Conservation (phyloP, 2,888 invertebrate genomes). For the Conistra vaccinii region DNA sequence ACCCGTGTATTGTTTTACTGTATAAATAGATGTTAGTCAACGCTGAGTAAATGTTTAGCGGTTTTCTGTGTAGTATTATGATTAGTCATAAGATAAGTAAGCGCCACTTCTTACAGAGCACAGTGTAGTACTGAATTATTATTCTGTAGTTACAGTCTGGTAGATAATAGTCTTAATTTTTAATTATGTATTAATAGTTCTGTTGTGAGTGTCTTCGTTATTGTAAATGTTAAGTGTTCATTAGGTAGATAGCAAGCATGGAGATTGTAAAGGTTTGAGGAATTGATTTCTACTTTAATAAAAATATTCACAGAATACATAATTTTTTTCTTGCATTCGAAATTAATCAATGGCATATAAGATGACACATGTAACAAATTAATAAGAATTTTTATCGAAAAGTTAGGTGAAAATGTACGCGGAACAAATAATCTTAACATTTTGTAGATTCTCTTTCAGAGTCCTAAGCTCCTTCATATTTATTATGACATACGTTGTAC, state of each 20-base stretch:
- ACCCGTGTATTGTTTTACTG: constrained; percentile 31
- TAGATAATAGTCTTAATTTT: background rate
- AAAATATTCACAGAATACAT: too few species aligned
- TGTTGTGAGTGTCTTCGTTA: background rate
- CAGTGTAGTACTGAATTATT: background rate
- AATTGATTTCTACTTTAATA: too few species aligned
- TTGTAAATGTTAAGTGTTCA: too few species aligned
- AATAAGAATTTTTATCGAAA: too few species aligned
- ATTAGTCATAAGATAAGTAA: constrained; percentile 30
- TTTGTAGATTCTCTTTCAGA: too few species aligned
- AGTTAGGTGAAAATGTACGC: too few species aligned
- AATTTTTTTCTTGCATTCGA: too few species aligned
- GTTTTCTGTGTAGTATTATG: constrained; percentile 6
- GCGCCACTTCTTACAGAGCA: background rate
- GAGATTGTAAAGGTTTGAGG: background rate
- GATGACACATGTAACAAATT: too few species aligned
- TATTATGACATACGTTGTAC: too few species aligned
- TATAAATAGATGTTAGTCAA: constrained; percentile 51
- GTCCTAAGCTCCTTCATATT: too few species aligned
- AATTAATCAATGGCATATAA: too few species aligned
- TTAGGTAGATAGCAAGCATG: fast-evolving
- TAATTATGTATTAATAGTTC: background rate
- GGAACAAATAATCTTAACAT: too few species aligned
- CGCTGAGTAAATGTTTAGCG: constrained; percentile 21
- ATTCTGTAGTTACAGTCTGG: background rate